Evolutionary conservation across 2,113 vertebrate species (phyloP), one percentile per base, ranked within the genome.

Genomic region (Calidris pugnax): DNA sequence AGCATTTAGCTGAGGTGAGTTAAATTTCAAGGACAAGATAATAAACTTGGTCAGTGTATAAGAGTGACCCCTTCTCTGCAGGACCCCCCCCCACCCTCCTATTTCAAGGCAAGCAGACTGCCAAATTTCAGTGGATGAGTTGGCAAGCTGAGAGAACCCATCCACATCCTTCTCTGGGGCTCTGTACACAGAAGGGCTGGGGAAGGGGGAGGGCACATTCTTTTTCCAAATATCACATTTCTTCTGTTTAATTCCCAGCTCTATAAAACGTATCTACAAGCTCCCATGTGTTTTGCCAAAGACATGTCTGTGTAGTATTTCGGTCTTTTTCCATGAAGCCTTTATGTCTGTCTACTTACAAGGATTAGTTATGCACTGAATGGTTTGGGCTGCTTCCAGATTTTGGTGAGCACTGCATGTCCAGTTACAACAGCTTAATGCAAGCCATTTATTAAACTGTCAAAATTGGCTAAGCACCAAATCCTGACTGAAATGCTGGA

Each of bases 281-380:
- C 15, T 91, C 27, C 37, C 17, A 43, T 43, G 64, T 55, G 24
- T 55, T 66, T 95, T 39, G 64, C 41, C 67, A 95, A 76, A 80
- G 48, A 86, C 12, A 77, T 32, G 12, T 78, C 72, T 91, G 20
- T 80, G 71, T 41, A 50, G 57, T 37, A 69, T 39, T 67, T 53
- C 12, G 4, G 12, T 41, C 4, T 74, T 92, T 76, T 95, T 48
- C n/a, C 26, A 90, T 12, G 6, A 37, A 39, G 4, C 68, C 56
- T 56, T 57, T 75, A 33, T 82, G 37, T 35, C 47, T 85, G 20
- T 81, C 72, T 78, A 6, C 39, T 86, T 92, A 77, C 41, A 86
- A 64, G 78, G 82, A 93, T 96, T 93, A 95, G 82, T 74, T 95
- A 84, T 80, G 64, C 45, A 50, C 22, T 88, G 76, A 90, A 93